Percentiles rank a stretch among this genome's conserved stretches.
These are phyloP conservation scores for Meriones unguiculatus DNA, from an alignment of 2,113 vertebrate genomes.

Conservation along the genomic window DNA sequence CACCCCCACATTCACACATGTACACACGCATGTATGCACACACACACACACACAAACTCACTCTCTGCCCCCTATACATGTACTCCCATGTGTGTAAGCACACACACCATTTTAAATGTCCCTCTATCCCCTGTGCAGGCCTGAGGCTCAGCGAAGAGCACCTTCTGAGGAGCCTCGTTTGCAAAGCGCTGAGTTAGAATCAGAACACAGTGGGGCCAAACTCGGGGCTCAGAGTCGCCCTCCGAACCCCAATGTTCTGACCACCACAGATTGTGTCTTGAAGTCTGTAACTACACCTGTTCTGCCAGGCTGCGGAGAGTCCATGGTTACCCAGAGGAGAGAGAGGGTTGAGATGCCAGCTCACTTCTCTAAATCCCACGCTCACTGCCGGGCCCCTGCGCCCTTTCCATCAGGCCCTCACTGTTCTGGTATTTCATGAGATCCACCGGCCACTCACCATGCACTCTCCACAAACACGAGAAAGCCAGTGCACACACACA, in stretches of 20 bases:
- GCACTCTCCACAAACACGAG: fast-evolving
- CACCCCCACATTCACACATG: not conserved
- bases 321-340: not conserved
- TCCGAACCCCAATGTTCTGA: fast-evolving
- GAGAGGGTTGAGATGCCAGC: not conserved
- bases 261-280: fast-evolving
- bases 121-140: fast-evolving
- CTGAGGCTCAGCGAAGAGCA: not conserved
- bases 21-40: fast-evolving
- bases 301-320: not conserved
- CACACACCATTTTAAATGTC: not conserved
- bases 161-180: fast-evolving
- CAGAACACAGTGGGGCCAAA: not conserved
- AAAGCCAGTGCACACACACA: not conserved
- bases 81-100: not conserved
- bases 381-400: fast-evolving
- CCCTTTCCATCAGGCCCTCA: fast-evolving
- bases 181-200: not conserved
- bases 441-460: fast-evolving
- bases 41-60: not conserved
- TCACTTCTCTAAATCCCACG: not conserved
- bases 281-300: no score
- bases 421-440: not conserved
- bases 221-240: not conserved
- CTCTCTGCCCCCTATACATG: not conserved